These are phyloP conservation scores for Chionodraco myersi DNA, from an alignment of 2,113 vertebrate species.

Conservation along the genomic window DNA sequence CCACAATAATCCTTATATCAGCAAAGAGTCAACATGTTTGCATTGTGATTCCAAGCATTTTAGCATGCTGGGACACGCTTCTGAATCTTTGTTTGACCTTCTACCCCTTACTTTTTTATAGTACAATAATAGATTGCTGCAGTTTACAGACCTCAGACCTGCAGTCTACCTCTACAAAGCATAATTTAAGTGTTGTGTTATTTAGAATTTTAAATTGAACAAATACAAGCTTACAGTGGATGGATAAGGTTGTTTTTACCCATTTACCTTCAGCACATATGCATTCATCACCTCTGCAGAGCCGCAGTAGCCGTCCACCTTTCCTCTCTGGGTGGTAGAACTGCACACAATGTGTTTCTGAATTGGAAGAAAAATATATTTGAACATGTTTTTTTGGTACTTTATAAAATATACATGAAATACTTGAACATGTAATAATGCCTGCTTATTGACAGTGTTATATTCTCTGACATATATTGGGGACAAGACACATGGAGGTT, in stretches of 20 bases:
- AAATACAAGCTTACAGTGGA: too few relatives aligned
- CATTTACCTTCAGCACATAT: conserved; percentile 81
- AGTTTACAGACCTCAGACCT: too few relatives aligned
- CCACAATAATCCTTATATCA: too few relatives aligned
- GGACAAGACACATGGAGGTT: neutral
- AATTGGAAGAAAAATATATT: neutral
- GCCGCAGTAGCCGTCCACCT: conserved; percentile 67
- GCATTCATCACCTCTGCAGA: conserved; percentile 75
- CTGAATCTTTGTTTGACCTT: too few relatives aligned
- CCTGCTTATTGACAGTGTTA: neutral
- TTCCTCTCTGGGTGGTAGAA: conserved; percentile 82
- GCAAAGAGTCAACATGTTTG: too few relatives aligned
- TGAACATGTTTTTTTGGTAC: neutral
- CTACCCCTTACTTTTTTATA: too few relatives aligned
- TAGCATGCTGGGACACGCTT: too few relatives aligned
- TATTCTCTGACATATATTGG: neutral
- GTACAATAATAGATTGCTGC: too few relatives aligned
- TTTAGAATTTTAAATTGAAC: too few relatives aligned
- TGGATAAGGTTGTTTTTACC: neutral
- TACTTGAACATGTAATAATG: neutral
- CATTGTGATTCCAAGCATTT: too few relatives aligned
- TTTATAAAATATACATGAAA: neutral
- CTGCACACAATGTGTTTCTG: conserved; percentile 79
- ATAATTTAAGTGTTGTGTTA: too few relatives aligned
- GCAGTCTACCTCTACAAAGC: neutral